Percentiles rank a stretch among this genome's conserved stretches.
Conservation (phyloP, 2,797 vertebrate genomes). For the Percopsis omiscomaycus region DNA sequence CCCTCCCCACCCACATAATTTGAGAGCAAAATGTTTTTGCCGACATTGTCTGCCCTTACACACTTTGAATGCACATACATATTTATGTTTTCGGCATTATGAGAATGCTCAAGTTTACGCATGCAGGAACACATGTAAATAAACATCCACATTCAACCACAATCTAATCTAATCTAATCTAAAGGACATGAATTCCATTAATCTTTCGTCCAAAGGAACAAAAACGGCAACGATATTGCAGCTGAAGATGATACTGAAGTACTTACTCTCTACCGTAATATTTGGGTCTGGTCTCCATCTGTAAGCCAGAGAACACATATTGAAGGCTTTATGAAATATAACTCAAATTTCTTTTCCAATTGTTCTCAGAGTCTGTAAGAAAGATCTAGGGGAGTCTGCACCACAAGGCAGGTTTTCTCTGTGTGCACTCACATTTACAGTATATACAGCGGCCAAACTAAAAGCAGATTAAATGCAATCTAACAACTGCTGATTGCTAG, state of each 20-base stretch:
- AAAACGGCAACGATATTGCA: too few relatives aligned
- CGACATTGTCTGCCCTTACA: neutral
- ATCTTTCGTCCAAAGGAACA: too few relatives aligned
- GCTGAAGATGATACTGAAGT: slow-evolving; percentile 12
- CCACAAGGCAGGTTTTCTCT: slow-evolving; percentile 57
- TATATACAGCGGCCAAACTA: slow-evolving; percentile 54
- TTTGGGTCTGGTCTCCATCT: slow-evolving; percentile 97
- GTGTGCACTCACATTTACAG: slow-evolving; percentile 43
- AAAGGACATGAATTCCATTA: slow-evolving; percentile 4
- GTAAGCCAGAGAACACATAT: slow-evolving; percentile 61
- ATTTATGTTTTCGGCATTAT: slow-evolving; percentile 4
- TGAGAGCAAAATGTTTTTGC: slow-evolving; percentile 4
- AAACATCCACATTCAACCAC: slow-evolving; percentile 3
- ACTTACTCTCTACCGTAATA: slow-evolving; percentile 99
- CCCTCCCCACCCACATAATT: neutral
- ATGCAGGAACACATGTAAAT: slow-evolving; percentile 4
- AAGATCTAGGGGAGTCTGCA: slow-evolving; percentile 51
- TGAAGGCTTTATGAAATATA: slow-evolving; percentile 49
- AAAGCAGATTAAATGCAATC: slow-evolving; percentile 47
- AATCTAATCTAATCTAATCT: slow-evolving; percentile 22
- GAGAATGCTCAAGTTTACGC: neutral
- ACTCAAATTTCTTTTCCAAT: slow-evolving; percentile 53
- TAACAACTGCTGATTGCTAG: slow-evolving; percentile 48
- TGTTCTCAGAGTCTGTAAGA: slow-evolving; percentile 44
- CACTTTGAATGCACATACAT: neutral